phyloP scores from a whole-genome alignment of 64 coral and sea anemone genomes.

The Hydrozoanthus tunicans region DNA sequence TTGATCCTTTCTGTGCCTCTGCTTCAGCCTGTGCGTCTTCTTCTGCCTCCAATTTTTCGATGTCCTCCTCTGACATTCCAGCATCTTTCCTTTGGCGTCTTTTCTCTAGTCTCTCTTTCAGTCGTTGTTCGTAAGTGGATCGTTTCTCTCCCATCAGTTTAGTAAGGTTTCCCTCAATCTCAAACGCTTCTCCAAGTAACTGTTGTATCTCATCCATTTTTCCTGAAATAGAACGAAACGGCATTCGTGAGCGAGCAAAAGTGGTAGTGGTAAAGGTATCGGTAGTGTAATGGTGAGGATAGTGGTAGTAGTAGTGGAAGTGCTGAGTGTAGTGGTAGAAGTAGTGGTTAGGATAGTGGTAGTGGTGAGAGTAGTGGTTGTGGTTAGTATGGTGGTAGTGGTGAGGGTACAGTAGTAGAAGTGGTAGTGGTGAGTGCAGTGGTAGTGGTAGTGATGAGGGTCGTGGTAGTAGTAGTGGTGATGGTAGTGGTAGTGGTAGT shows the following conservation, averaged over 20 bases:
- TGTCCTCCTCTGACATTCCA: constrained; percentile 85
- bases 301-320: no score
- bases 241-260: not conserved
- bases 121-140: constrained; percentile 68
- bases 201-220: constrained; percentile 88
- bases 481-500: no score
- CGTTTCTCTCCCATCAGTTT: constrained; percentile 83
- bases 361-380: no score
- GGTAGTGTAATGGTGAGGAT: no score
- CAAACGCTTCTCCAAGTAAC: constrained; percentile 69
- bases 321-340: no score
- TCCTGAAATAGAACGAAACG: constrained; percentile 31
- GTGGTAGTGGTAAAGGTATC: no score
- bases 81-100: constrained; percentile 62
- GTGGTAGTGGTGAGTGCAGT: no score
- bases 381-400: no score
- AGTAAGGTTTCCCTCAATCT: constrained; percentile 66
- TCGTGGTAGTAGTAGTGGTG: no score
- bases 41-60: constrained; percentile 76
- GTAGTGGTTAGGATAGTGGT: no score
- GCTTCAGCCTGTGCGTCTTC: constrained; percentile 83
- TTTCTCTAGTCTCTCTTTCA: constrained; percentile 81
- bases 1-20: constrained; percentile 58
- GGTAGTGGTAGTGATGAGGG: no score
- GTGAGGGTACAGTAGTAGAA: no score